Evolutionary conservation across 2,113 vertebrate genomes (phyloP).

Genomic region (Alexandromys fortis): DNA sequence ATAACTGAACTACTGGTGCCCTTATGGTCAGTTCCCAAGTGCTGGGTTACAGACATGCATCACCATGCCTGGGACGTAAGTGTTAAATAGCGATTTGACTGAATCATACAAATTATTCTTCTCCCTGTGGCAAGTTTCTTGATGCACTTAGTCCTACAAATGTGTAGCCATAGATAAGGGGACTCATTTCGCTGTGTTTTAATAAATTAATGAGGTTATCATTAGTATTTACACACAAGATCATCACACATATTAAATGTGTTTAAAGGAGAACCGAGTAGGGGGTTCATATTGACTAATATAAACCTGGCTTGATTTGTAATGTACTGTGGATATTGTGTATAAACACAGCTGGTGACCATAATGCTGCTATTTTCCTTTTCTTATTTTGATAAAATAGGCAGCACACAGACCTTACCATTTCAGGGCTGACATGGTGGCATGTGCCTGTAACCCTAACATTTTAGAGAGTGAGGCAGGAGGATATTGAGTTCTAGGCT

Average conservation of each 20-base stretch:
- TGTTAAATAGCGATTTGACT: neutral
- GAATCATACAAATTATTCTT: neutral
- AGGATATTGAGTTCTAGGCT: neutral
- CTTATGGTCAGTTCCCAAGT: neutral
- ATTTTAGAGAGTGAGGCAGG: neutral
- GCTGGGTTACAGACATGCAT: neutral
- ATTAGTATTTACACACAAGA: neutral
- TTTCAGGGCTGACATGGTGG: neutral
- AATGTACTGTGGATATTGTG: neutral
- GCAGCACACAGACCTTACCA: neutral
- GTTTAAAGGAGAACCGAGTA: neutral
- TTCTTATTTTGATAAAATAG: neutral
- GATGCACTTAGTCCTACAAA: neutral
- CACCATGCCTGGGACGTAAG: neutral
- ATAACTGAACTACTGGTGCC: no score
- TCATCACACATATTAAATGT: neutral
- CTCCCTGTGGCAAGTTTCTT: neutral
- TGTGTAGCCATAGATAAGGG: neutral
- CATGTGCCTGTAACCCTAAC: neutral
- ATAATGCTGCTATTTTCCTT: neutral
- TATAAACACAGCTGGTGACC: neutral
- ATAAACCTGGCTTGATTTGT: neutral
- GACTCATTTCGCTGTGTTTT: constrained; percentile 31
- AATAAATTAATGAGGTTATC: neutral
- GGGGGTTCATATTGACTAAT: neutral